Evolutionary conservation across 2,888 invertebrate species (phyloP), one percentile per base, ranked within the genome.

Genomic region (Geophilus truncorum): DNA sequence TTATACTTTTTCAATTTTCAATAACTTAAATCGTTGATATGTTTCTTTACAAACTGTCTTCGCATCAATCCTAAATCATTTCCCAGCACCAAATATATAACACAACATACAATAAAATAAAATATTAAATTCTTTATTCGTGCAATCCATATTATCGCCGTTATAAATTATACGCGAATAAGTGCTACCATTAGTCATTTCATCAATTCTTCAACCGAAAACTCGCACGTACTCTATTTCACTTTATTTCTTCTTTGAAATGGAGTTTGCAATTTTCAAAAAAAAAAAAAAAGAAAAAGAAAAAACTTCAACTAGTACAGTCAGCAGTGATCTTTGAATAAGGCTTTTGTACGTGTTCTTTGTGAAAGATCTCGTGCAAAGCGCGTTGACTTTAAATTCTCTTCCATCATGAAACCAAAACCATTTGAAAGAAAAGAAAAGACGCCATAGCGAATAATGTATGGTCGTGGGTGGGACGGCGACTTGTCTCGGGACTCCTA

Each of bases 271-370:
- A 57, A 57, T 70, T 70, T 25, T 15, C 70, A 70, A 23, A 70
- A 62, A 62, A 57, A 21, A 18, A 18, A 18, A 36, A 4, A 15
- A 36, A 36, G 15, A 36, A 4, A 36, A 40, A n/a, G n/a, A n/a
- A n/a, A n/a, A 51, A 51, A 51, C 3, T n/a, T 51, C 7, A 51
- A 51, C 51, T 51, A 12, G 70, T n/a, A 25, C 25, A 10, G 70
- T n/a, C n/a, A n/a, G 70, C 70, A 70, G 25, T 70, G 28, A 70
- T 70, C 70, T 70, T 70, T 70, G 70, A 70, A 70, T 70, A 70
- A 70, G 70, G 23, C 70, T 70, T 70, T 70, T 70, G 70, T 70
- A 70, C 70, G 70, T 70, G 51, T 51, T 21, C 18, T 51, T 51
- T 51, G 51, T 51, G 51, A 70, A 70, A 28, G 25, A 70, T 28